Evolutionary conservation across 1,140 invertebrate genomes (phyloP).

Genomic region (Conus betulinus): DNA sequence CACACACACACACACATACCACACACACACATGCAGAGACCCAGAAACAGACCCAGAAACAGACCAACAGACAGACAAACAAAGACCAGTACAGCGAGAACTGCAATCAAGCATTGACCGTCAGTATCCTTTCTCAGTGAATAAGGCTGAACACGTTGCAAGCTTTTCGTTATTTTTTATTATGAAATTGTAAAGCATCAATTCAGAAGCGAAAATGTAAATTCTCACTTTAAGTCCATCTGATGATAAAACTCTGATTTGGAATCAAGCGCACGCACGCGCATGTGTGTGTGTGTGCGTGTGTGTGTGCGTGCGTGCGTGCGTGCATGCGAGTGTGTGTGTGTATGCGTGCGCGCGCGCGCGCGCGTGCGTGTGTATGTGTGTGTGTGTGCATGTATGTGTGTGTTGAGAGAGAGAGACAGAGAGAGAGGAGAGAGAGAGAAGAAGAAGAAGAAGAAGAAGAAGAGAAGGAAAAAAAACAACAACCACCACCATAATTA

Average conservation of each 20-base stretch:
- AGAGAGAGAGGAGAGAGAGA: too few species aligned
- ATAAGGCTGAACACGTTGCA: not conserved
- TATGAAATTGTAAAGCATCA: not conserved
- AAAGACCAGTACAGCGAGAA: not conserved
- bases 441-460: too few species aligned
- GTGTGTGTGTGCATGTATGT: not conserved
- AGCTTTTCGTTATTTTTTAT: not conserved
- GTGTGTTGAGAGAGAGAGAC: too few species aligned
- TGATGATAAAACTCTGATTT: not conserved
- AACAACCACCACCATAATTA: too few species aligned
- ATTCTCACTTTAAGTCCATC: too few species aligned
- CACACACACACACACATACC: too few species aligned
- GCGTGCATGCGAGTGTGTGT: not conserved
- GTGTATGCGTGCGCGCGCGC: not conserved
- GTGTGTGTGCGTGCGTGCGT: not conserved
- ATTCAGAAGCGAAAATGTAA: too few species aligned
- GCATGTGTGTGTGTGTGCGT: not conserved
- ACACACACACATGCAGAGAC: too few species aligned
- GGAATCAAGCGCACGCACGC: not conserved
- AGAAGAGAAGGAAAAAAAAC: too few species aligned
- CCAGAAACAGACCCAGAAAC: too few species aligned
- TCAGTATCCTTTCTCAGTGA: not conserved
- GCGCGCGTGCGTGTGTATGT: not conserved
- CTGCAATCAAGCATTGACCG: not conserved
- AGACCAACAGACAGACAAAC: too few species aligned